Evolutionary conservation across 2,113 vertebrate genomes (phyloP).

Genomic region (Opisthocomus hoazin): DNA sequence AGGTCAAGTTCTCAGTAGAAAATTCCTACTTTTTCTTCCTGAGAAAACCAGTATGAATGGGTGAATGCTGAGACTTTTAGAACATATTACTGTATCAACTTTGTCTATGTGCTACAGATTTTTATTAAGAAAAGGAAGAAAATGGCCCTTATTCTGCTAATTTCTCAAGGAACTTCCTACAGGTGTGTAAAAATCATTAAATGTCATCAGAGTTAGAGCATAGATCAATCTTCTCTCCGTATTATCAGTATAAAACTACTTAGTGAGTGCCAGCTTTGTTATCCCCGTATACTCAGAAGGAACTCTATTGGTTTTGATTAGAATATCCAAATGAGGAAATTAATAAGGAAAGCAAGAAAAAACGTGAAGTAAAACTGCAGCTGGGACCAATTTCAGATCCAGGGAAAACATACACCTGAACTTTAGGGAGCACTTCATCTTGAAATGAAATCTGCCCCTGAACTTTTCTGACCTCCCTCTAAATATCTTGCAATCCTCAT

Average conservation of each 20-base stretch:
- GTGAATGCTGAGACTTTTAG: background rate
- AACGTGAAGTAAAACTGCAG: background rate
- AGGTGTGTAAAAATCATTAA: background rate
- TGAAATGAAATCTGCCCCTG: background rate
- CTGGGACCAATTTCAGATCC: background rate
- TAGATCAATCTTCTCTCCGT: background rate
- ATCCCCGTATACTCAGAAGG: background rate
- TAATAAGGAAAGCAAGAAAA: background rate
- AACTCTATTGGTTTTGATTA: background rate
- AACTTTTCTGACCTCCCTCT: background rate
- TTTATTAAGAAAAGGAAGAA: background rate
- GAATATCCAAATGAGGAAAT: background rate
- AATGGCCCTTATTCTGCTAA: background rate
- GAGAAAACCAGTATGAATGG: background rate
- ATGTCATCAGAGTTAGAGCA: background rate
- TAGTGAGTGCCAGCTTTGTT: background rate
- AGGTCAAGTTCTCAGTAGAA: background rate
- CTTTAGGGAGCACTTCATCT: background rate
- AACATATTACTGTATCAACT: background rate
- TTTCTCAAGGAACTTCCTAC: background rate
- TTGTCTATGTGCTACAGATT: background rate
- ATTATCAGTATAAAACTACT: background rate
- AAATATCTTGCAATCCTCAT: background rate
- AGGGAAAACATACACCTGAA: background rate
- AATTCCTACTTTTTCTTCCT: background rate